Evolutionary conservation across 2,888 invertebrate genomes (phyloP).

Genomic region (Agriopis aurantiaria): DNA sequence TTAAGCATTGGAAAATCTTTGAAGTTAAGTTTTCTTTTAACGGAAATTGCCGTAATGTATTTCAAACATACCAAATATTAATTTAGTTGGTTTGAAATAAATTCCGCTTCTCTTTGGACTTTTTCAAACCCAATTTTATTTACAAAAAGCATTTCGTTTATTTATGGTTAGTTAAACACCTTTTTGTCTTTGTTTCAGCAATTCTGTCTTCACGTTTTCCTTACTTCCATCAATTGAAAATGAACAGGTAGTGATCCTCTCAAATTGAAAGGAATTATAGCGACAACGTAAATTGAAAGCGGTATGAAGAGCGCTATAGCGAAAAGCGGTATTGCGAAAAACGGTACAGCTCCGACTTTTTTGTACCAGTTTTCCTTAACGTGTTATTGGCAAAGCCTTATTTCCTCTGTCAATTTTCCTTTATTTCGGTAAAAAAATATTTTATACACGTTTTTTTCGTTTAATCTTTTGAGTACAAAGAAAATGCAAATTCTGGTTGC

Average conservation of each 20-base stretch:
- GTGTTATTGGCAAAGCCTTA: slow-evolving; percentile 22
- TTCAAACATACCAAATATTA: too few species aligned
- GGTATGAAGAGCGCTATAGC: slow-evolving; percentile 21
- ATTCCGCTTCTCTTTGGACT: background rate
- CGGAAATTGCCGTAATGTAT: too few species aligned
- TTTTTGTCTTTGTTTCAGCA: background rate
- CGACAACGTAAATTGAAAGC: slow-evolving; percentile 29
- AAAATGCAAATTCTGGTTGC: slow-evolving; percentile 1
- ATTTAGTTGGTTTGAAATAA: too few species aligned
- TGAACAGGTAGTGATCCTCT: slow-evolving; percentile 31
- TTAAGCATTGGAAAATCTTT: too few species aligned
- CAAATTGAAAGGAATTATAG: slow-evolving; percentile 38
- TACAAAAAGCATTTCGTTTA: slow-evolving; percentile 3
- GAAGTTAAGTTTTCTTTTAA: too few species aligned
- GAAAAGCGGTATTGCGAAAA: slow-evolving; percentile 5
- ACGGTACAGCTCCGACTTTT: slow-evolving; percentile 7
- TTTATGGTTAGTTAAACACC: slow-evolving; percentile 5
- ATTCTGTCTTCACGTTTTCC: background rate
- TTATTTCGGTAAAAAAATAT: slow-evolving; percentile 18
- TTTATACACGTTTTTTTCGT: slow-evolving; percentile 6
- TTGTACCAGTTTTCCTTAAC: slow-evolving; percentile 29
- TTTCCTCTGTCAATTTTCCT: slow-evolving; percentile 28
- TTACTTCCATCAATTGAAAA: slow-evolving; percentile 18
- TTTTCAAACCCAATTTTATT: background rate
- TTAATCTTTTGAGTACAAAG: slow-evolving; percentile 10